phyloP scores from a whole-genome alignment of 1,140 invertebrate genomes.

The Bombus terrestris region DNA sequence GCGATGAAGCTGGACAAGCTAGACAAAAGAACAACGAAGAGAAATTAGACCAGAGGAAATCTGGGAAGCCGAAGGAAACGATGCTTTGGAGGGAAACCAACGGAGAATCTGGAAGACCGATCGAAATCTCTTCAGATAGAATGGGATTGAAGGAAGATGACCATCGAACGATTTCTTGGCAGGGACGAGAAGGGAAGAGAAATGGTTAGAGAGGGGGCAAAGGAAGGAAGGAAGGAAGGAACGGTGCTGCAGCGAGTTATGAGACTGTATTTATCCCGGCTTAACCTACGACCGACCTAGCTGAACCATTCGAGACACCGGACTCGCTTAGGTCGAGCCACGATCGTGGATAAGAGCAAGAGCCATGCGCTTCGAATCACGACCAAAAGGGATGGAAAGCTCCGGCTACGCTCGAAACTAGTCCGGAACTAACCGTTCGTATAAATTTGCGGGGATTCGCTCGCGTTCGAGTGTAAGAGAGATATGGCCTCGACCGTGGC shows the following conservation, averaged over 20 bases:
- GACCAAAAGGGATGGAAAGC: constrained; percentile 18
- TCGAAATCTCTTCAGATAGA: not conserved
- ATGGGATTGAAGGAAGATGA: not conserved
- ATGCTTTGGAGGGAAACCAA: not conserved
- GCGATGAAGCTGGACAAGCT: not conserved
- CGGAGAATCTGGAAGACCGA: not conserved
- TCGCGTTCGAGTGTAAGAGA: constrained; percentile 70
- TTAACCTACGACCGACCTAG: constrained; percentile 67
- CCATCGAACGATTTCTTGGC: not conserved
- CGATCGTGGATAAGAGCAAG: constrained; percentile 24
- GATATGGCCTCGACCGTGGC: constrained; percentile 53
- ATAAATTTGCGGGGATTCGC: constrained; percentile 72
- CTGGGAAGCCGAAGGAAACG: not conserved
- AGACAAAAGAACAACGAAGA: not conserved
- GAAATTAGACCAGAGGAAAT: not conserved
- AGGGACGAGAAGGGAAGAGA: not conserved
- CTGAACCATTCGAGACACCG: constrained; percentile 40
- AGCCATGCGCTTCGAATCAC: not conserved
- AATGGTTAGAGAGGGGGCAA: too few species aligned
- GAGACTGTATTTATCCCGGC: constrained; percentile 71
- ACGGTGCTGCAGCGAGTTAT: constrained; percentile 55
- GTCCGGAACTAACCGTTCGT: constrained; percentile 69
- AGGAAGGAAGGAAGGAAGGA: not conserved
- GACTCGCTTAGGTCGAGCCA: constrained; percentile 11
- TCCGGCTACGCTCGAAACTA: constrained; percentile 54